Base-by-base conservation (phyloP, 2,888 invertebrate genomes). In the Phengaris arion region DNA sequence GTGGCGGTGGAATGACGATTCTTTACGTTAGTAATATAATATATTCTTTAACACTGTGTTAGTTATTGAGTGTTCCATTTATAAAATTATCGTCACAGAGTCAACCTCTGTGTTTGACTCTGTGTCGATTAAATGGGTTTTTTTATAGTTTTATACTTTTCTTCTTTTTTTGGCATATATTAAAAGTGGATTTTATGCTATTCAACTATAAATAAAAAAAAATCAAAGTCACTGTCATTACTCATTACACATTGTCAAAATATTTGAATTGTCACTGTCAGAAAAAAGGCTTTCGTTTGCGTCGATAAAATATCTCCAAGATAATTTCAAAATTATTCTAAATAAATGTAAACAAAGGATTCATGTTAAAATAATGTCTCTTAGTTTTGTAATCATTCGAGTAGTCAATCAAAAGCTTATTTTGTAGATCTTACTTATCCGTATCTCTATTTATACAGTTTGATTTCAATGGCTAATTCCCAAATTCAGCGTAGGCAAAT, bases 401-500 rank as follows among this genome's bases (percentile, higher is more conserved):
- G 64, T 35, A 45, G 12, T 35, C 12, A 35, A 12, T 12, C 13
- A 6, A 6, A 64, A 64, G 64, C 35, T 35, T 22, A 6, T 35
- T 35, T 6, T 12, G 64, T 35, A 64, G 64, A 35, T 12, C 9
- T 52, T 2, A 52, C 52, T 52, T 52, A 2, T 12, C 52, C 52
- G 12, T 12, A 12, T 52, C 9, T 52, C 12, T 35, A 0, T 12
- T 12, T 45, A 64, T 35, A 64, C 12, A 35, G 13, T 45, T 45
- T 13, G 64, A 64, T 12, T 72, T 72, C 72, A 72, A 72, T 72
- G 72, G 72, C 72, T 72, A 64, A 75, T 70, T 76, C 59, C 74
- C 75, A 76, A 74, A 78, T 74, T 70, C 76, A 72, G 68, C 74
- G 75, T 68, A 77, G 76, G 77, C 77, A 76, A 54, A 74, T 74